Evolutionary conservation across 2,797 vertebrate genomes (phyloP).

Genomic region (Tenualosa thibaudeaui): DNA sequence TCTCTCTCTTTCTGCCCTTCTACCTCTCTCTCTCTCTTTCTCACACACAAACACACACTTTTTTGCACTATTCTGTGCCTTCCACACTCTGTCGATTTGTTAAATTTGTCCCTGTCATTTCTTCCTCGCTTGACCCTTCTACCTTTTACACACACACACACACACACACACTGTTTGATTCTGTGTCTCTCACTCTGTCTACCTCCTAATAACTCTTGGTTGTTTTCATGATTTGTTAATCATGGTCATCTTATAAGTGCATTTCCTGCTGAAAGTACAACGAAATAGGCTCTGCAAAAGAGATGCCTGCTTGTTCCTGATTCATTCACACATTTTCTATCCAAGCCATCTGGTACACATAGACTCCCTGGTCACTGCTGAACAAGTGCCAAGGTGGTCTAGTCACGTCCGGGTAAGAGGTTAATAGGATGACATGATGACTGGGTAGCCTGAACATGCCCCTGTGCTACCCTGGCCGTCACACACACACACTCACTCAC

Average conservation of each 20-base stretch:
- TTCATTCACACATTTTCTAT: neutral
- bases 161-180: neutral
- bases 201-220: neutral
- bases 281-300: neutral
- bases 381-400: neutral
- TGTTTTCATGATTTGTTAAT: neutral
- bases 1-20: too few species aligned
- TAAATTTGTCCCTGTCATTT: neutral
- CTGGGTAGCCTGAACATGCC: neutral
- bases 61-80: too few species aligned
- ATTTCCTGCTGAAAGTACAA: neutral
- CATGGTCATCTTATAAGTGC: neutral
- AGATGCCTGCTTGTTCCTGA: neutral
- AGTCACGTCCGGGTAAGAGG: neutral
- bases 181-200: neutral
- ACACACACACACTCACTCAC: conserved; percentile 16
- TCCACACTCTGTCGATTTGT: too few species aligned
- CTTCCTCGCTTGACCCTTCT: neutral
- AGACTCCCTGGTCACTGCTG: neutral
- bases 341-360: neutral
- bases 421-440: neutral
- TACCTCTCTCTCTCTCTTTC: neutral
- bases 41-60: neutral
- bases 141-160: neutral
- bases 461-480: neutral